These are phyloP conservation scores for Calidris pugnax DNA, from an alignment of 2,113 vertebrate species.

Conservation along the genomic window DNA sequence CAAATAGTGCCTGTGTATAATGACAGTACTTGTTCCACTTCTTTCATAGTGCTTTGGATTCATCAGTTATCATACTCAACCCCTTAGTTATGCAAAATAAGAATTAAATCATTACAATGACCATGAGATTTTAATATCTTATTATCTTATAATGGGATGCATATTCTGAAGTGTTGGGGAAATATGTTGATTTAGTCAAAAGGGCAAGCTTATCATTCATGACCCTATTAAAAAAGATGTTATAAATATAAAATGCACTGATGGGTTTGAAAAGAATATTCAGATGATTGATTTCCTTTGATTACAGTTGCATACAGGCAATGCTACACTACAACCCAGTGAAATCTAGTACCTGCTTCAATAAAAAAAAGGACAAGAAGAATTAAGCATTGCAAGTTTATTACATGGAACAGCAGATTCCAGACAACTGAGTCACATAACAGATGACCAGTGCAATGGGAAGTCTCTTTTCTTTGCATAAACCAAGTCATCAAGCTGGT, in stretches of 20 bases:
- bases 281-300: neutral
- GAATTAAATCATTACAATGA: neutral
- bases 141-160: neutral
- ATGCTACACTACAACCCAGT: neutral
- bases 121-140: neutral
- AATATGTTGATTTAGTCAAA: neutral
- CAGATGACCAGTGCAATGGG: neutral
- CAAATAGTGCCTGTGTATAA: neutral
- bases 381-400: slow-evolving; percentile 62
- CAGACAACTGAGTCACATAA: slow-evolving; percentile 16
- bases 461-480: neutral
- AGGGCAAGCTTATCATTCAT: neutral
- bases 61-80: neutral
- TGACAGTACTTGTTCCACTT: neutral
- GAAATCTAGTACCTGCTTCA: neutral
- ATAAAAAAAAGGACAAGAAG: neutral
- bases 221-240: neutral
- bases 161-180: neutral
- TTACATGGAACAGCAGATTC: slow-evolving; percentile 40
- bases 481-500: neutral
- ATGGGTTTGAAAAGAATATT: neutral
- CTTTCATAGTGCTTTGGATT: neutral
- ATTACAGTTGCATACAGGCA: neutral
- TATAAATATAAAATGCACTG: neutral
- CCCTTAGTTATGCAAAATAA: neutral